Conservation (phyloP, 2,113 vertebrate species). For the Amphiprion percula region DNA sequence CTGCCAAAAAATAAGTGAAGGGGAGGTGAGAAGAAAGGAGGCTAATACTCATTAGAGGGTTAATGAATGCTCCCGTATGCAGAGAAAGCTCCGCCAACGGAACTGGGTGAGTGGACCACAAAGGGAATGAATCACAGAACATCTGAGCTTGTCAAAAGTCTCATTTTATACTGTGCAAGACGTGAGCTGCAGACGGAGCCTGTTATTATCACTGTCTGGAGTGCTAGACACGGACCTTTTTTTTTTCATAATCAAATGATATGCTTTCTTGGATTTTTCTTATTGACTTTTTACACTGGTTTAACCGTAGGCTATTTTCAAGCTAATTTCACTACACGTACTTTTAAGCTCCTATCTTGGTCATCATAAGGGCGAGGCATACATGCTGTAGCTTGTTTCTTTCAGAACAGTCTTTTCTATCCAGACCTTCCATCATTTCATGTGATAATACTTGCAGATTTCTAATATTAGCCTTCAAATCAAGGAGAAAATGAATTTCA, state of each 20-base stretch:
- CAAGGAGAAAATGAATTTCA: too few species aligned
- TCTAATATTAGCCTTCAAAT: too few species aligned
- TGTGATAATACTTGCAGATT: too few species aligned
- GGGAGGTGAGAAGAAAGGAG: constrained; percentile 23
- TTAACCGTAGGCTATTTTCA: too few species aligned
- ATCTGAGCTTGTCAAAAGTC: constrained; percentile 7
- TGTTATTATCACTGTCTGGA: constrained; percentile 10
- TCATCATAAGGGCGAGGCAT: too few species aligned
- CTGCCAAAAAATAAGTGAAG: constrained; percentile 22
- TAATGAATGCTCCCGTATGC: constrained; percentile 53
- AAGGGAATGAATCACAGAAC: constrained; percentile 53
- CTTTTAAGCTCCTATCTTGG: too few species aligned
- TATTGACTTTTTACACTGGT: background rate
- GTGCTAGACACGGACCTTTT: constrained; percentile 4
- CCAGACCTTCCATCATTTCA: too few species aligned
- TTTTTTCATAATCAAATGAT: constrained; percentile 29
- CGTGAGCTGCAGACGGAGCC: background rate
- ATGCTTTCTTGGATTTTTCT: constrained; percentile 6
- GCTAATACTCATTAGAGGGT: constrained; percentile 43
- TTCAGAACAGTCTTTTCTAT: too few species aligned
- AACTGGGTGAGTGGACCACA: constrained; percentile 45
- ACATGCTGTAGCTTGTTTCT: too few species aligned
- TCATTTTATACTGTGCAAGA: constrained; percentile 24
- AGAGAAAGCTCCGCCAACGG: constrained; percentile 46
- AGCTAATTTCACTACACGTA: too few species aligned